These are phyloP conservation scores for Achroia grisella DNA, from an alignment of 1,140 invertebrate species.

Conservation along the genomic window DNA sequence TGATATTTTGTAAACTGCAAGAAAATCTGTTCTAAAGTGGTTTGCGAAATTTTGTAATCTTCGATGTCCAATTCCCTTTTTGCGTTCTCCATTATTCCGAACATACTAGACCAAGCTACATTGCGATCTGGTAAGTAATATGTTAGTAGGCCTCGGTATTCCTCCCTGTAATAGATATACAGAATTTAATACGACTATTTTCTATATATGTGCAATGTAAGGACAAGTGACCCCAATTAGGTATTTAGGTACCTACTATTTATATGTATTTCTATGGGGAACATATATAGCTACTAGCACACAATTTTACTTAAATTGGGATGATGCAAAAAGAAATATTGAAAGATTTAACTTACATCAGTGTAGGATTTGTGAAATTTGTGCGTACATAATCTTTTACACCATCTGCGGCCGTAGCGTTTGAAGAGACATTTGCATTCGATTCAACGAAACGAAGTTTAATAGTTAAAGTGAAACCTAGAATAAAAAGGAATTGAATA, in stretches of 20 bases:
- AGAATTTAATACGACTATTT: not conserved
- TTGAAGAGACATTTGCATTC: constrained; percentile 4
- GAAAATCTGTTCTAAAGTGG: constrained; percentile 87
- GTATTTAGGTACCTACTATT: too few relatives aligned
- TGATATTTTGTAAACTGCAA: constrained; percentile 73
- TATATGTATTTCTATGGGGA: too few relatives aligned
- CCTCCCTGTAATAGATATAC: constrained; percentile 74
- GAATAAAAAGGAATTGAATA: too few relatives aligned
- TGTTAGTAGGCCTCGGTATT: constrained; percentile 83
- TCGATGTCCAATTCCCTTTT: constrained; percentile 79
- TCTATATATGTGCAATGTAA: not conserved
- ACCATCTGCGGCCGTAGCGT: constrained; percentile 7
- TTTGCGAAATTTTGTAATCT: constrained; percentile 89
- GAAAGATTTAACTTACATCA: constrained; percentile 44
- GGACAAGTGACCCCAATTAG: too few relatives aligned
- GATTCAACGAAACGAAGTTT: constrained; percentile 34
- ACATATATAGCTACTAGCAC: too few relatives aligned
- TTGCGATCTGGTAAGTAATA: constrained; percentile 79
- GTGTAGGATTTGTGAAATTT: constrained; percentile 35
- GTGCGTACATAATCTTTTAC: constrained; percentile 39
- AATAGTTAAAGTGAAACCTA: constrained; percentile 56
- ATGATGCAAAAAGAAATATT: not conserved
- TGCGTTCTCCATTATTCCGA: constrained; percentile 82
- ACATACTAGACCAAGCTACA: constrained; percentile 83
- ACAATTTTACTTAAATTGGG: too few relatives aligned